A percentile compares a stretch with the other conserved stretches of the same genome.
Evolutionary conservation across 2,113 vertebrate genomes (phyloP).

Genomic region (Ascaphus truei): DNA sequence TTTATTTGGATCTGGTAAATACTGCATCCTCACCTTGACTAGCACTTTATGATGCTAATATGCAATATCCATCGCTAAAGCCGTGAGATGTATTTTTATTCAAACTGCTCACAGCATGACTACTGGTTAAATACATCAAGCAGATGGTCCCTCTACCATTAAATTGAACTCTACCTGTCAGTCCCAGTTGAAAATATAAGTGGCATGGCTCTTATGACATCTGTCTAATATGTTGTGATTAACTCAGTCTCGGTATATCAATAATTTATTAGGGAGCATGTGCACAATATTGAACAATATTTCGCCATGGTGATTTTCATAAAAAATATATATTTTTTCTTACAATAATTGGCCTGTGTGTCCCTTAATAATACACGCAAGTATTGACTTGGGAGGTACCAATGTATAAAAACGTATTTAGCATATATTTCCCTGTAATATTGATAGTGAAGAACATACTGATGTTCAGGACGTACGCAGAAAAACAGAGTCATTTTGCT

Average conservation of each 20-base stretch:
- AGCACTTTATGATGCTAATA: neutral
- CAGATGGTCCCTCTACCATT: neutral
- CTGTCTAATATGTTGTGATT: neutral
- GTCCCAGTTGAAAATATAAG: neutral
- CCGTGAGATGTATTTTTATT: neutral
- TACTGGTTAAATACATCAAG: neutral
- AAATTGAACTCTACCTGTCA: neutral
- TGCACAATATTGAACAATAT: neutral
- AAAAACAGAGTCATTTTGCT: too few relatives aligned
- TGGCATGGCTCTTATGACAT: constrained; percentile 9
- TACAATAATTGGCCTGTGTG: too few relatives aligned
- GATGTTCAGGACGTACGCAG: too few relatives aligned
- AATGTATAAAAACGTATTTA: too few relatives aligned
- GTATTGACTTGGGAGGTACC: too few relatives aligned
- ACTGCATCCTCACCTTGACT: neutral
- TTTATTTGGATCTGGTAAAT: neutral
- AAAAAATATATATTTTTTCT: too few relatives aligned
- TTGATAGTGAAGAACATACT: too few relatives aligned
- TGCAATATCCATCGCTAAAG: neutral
- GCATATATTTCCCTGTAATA: too few relatives aligned
- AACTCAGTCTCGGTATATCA: neutral
- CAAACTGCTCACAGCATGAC: neutral
- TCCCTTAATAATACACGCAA: too few relatives aligned
- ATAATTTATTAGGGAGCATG: neutral
- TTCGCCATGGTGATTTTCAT: neutral